Percentiles rank a stretch among this genome's conserved stretches.
Evolutionary conservation across 2,888 invertebrate species (phyloP).

Genomic region (Anticlea derivata): DNA sequence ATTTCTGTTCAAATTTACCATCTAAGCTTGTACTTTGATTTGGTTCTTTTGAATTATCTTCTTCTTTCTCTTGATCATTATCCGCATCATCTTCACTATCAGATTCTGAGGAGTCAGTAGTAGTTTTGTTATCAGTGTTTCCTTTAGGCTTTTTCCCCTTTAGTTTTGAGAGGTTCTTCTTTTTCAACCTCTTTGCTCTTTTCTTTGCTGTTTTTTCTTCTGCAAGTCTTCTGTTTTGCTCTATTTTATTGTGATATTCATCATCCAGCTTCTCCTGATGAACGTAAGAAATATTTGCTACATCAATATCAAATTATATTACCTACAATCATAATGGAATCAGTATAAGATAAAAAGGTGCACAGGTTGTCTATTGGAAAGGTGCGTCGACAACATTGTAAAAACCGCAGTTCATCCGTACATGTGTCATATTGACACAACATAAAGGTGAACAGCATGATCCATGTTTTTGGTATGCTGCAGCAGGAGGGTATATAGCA

Average conservation of each 20-base stretch:
- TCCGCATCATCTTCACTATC: constrained; percentile 55
- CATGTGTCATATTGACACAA: too few relatives aligned
- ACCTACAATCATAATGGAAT: too few relatives aligned
- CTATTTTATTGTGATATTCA: constrained; percentile 91
- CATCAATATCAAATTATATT: too few relatives aligned
- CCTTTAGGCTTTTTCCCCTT: constrained; percentile 73
- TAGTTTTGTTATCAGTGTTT: constrained; percentile 47
- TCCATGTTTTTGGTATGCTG: too few relatives aligned
- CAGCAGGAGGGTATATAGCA: too few relatives aligned
- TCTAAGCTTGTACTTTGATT: constrained; percentile 42
- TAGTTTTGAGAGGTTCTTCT: constrained; percentile 81
- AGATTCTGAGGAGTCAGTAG: constrained; percentile 52
- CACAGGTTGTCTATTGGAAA: too few relatives aligned
- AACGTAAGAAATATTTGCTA: too few relatives aligned
- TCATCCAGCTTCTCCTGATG: constrained; percentile 91
- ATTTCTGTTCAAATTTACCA: constrained; percentile 30
- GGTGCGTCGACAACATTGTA: too few relatives aligned
- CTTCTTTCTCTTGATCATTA: constrained; percentile 35
- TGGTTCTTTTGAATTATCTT: too few relatives aligned
- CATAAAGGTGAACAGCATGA: too few relatives aligned
- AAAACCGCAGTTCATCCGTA: too few relatives aligned
- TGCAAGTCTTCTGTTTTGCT: constrained; percentile 88
- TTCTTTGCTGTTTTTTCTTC: constrained; percentile 96
- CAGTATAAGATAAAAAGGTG: too few relatives aligned
- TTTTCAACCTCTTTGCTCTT: constrained; percentile 93